phyloP scores from a whole-genome alignment of 2,113 vertebrate genomes.

The Prunella himalayana region DNA sequence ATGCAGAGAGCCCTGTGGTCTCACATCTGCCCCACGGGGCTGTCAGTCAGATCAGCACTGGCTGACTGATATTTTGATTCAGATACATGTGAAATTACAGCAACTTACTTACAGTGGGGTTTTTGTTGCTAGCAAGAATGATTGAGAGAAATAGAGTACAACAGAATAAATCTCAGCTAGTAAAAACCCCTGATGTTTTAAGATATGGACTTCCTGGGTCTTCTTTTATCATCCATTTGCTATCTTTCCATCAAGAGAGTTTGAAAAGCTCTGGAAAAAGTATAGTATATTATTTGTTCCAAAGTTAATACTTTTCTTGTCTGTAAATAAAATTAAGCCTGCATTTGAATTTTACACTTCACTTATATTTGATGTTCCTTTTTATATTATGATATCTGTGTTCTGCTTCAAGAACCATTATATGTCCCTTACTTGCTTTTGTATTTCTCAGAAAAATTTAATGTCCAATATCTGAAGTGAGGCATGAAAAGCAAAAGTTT shows the following conservation, averaged over 20 bases:
- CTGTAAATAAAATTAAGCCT: neutral
- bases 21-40: rapidly evolving
- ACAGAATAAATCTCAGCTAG: neutral
- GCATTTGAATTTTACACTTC: neutral
- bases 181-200: neutral
- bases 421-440: neutral
- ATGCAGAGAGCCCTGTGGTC: neutral
- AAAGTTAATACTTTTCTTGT: neutral
- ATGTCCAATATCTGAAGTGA: neutral
- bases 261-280: neutral
- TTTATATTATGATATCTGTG: neutral
- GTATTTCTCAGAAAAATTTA: neutral
- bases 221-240: neutral
- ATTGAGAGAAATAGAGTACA: neutral
- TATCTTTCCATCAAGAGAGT: neutral
- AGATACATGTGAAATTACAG: neutral
- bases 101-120: no score
- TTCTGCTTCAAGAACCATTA: neutral
- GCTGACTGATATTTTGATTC: neutral
- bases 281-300: neutral
- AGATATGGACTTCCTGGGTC: neutral
- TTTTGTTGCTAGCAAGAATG: neutral
- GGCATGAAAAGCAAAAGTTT: neutral
- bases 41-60: neutral
- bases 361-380: neutral